Conservation (phyloP, 2,888 invertebrate species). For the Monopis laevigella region DNA sequence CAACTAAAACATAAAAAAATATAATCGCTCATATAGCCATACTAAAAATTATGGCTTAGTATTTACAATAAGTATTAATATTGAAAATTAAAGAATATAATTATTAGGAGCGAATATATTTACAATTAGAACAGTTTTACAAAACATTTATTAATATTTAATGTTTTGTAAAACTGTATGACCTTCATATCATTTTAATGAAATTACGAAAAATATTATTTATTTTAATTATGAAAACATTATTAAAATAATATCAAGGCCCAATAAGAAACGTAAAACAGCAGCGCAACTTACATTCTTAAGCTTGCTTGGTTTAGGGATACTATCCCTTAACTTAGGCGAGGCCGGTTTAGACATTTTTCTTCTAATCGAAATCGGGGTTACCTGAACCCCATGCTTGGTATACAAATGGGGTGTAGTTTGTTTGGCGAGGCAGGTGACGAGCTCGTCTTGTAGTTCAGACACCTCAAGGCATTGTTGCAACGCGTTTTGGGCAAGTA, state of each 20-base stretch:
- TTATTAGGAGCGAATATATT: not conserved
- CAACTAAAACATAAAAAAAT: too few species aligned
- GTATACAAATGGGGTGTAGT: conserved; percentile 86
- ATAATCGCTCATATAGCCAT: too few species aligned
- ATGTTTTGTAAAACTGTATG: too few species aligned
- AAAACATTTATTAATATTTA: too few species aligned
- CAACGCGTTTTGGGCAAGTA: conserved; percentile 94
- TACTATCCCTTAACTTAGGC: conserved; percentile 14
- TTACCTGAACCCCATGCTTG: conserved; percentile 88
- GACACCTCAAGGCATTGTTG: conserved; percentile 90
- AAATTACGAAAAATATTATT: too few species aligned
- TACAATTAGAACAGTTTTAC: not conserved
- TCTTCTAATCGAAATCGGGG: conserved; percentile 64
- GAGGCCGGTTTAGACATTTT: conserved; percentile 33
- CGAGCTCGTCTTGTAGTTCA: conserved; percentile 93
- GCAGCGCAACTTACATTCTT: conserved; percentile 51
- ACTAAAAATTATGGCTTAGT: too few species aligned
- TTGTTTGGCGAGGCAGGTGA: conserved; percentile 91
- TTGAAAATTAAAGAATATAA: not conserved
- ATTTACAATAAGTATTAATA: conserved; percentile 28
- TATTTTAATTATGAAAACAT: too few species aligned
- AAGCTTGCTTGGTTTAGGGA: conserved; percentile 43
- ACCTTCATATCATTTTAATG: too few species aligned
- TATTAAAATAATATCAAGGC: too few species aligned
- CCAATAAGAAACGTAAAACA: too few species aligned